Percentiles rank a stretch among this genome's conserved stretches.
phyloP scores from a whole-genome alignment of 2,113 vertebrate genomes.

The Campylorhamphus procurvoides region DNA sequence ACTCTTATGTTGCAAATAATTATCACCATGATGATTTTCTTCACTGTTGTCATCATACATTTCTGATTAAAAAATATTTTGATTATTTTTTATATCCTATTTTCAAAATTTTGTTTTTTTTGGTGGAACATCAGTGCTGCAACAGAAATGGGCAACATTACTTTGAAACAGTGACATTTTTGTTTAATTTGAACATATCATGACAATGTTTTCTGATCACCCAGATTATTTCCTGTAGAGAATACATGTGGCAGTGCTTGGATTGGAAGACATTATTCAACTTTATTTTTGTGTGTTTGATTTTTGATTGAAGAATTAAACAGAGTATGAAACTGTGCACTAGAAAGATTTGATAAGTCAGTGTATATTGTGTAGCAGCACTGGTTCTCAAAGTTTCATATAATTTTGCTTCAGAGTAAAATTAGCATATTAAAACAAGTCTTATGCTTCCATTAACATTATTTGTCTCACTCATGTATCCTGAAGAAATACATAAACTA shows the following conservation, averaged over 20 bases:
- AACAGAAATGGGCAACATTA: background rate
- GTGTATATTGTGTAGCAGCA: background rate
- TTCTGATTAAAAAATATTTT: background rate
- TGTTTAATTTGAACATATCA: background rate
- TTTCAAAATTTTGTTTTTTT: background rate
- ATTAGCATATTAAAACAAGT: background rate
- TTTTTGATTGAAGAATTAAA: background rate
- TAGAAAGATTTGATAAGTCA: background rate
- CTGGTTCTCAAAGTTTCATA: background rate
- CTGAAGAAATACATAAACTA: background rate
- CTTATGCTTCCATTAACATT: background rate
- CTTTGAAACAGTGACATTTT: background rate
- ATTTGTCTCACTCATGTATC: background rate
- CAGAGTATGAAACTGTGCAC: background rate
- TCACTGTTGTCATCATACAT: fast-evolving
- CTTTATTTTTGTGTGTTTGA: background rate
- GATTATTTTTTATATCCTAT: background rate
- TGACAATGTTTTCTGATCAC: background rate
- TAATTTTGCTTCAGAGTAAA: background rate
- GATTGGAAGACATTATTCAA: background rate
- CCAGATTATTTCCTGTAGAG: background rate
- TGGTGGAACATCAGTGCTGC: background rate
- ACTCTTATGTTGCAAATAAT: background rate
- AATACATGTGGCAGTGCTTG: background rate
- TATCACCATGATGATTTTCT: background rate